phyloP scores from a whole-genome alignment of 2,113 vertebrate species.

The Gnathonemus longibarbis region DNA sequence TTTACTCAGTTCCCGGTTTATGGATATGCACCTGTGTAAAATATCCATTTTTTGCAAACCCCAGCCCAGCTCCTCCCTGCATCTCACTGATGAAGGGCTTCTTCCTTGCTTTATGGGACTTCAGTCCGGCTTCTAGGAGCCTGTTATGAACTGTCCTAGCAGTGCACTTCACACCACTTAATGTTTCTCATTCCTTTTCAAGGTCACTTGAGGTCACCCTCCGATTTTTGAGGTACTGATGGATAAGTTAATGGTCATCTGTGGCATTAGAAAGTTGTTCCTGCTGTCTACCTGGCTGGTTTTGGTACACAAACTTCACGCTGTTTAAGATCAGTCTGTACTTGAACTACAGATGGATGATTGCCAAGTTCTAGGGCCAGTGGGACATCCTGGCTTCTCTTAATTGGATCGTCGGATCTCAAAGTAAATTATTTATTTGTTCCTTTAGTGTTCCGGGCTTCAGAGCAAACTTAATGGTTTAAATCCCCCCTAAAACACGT shows the following conservation, averaged over 20 bases:
- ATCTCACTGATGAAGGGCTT: not conserved
- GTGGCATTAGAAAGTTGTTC: not conserved
- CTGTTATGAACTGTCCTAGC: not conserved
- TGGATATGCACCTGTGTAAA: not conserved
- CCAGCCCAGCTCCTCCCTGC: not conserved
- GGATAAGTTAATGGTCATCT: not conserved
- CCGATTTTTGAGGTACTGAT: not conserved
- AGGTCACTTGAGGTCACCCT: not conserved
- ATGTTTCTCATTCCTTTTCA: not conserved
- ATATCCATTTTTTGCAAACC: not conserved
- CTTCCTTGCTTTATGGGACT: not conserved
- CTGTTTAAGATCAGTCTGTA: not conserved
- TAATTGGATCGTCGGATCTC: not conserved
- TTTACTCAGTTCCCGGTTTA: not conserved
- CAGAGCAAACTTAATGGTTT: not conserved
- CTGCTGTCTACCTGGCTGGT: not conserved
- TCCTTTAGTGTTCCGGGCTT: not conserved
- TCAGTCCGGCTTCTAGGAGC: not conserved
- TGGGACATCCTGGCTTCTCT: not conserved
- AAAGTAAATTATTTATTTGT: not conserved
- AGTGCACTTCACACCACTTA: not conserved
- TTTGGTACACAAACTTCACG: not conserved
- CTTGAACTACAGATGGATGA: not conserved
- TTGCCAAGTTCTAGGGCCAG: not conserved
- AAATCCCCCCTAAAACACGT: not conserved